phyloP scores from a whole-genome alignment of 2,888 invertebrate genomes.

The Strigamia maritima region DNA sequence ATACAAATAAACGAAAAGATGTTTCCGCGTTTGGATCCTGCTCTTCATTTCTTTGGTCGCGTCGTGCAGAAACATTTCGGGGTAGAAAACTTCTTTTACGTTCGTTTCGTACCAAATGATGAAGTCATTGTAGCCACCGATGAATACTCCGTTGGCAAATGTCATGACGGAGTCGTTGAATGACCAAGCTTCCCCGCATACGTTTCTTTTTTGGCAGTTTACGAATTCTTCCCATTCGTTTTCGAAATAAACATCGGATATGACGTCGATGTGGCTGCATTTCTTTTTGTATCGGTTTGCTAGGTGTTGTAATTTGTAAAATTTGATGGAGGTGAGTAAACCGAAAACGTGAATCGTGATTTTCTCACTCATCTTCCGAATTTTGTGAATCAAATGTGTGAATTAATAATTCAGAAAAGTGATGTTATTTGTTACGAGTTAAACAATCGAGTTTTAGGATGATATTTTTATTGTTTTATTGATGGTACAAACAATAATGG shows the following conservation, averaged over 20 bases:
- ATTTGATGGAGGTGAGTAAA: constrained; percentile 1
- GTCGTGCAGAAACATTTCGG: neutral
- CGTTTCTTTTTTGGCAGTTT: neutral
- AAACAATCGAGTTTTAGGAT: too few relatives aligned
- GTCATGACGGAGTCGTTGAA: constrained; percentile 4
- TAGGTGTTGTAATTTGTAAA: neutral
- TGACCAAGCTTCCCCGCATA: neutral
- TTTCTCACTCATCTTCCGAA: neutral
- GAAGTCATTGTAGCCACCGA: neutral
- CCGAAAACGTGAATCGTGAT: neutral
- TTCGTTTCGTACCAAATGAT: neutral
- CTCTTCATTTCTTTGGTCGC: neutral
- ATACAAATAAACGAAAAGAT: constrained; percentile 4
- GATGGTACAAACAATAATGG: neutral
- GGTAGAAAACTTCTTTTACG: neutral
- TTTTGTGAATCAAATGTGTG: too few relatives aligned
- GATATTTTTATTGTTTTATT: neutral
- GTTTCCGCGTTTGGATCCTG: neutral
- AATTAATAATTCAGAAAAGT: too few relatives aligned
- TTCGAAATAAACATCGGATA: neutral
- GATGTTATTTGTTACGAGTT: too few relatives aligned
- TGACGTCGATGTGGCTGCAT: neutral
- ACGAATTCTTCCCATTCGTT: constrained; percentile 28
- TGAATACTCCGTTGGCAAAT: neutral
- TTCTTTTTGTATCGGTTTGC: neutral